Base-by-base conservation (phyloP, 2,113 vertebrate genomes). In the Lepus americanus region DNA sequence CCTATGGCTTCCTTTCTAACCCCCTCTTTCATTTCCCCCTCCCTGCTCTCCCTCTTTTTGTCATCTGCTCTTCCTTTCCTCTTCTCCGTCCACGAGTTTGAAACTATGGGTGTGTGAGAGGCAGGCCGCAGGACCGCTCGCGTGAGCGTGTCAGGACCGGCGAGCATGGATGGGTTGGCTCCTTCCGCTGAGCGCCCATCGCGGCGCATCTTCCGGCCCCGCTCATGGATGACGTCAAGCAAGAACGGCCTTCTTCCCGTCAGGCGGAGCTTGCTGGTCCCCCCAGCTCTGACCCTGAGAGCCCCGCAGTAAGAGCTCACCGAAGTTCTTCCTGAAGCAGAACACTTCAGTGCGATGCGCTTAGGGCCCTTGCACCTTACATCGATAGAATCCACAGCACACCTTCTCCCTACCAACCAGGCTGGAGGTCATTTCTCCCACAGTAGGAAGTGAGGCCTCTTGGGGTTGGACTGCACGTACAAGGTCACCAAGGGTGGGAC, bases 241-340 rank as follows among this genome's bases (percentile, higher is more conserved):
- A 8, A 67, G 67, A 76, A 77, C 22, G 51, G n/a, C 2, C 39
- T 93, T 3, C 23, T 67, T 87, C 19, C 27, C 3, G 4, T 23
- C 1, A 70, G 36, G 29, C n/a, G 27, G 64, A 49, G 22, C 8
- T 14, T 4, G 13, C 87, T 36, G 25, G n/a, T 16, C 23, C 44
- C 80, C 36, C 44, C n/a, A 11, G 9, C 19, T 92, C 36, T 1
- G 5, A 39, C 29, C 31, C 55, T 25, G 51, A 29, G 59, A 61
- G 31, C 51, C 53, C 72, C 17, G 4, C 19, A 73, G 14, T 49
- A 25, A 29, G 31, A 70, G 29, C 76, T 82, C 27, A 19, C 77
- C 16, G 17, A 72, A 25, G 11, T 70, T 92, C 33, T 92, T 94
- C 67, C 72, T 33, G 69, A 55, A 90, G 70, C 64, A 87, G 81